Percentiles rank a stretch among this genome's conserved stretches.
phyloP scores from a whole-genome alignment of 2,888 invertebrate genomes.

The Chrysodeixis includens region DNA sequence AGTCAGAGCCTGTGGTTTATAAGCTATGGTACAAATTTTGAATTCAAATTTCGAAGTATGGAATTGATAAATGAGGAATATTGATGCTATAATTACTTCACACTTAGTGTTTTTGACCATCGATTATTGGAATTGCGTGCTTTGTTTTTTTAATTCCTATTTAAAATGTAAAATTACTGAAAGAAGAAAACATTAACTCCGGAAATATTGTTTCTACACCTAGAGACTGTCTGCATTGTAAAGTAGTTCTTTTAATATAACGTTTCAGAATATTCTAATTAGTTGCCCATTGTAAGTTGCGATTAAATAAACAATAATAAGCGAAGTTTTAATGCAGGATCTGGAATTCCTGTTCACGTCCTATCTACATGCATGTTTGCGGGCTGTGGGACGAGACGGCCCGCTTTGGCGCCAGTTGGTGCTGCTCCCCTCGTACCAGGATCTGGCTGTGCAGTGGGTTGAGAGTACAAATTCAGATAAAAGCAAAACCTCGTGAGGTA shows the following conservation, averaged over 20 bases:
- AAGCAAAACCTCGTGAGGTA: slow-evolving; percentile 66
- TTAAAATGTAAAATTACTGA: not conserved
- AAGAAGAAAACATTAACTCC: not conserved
- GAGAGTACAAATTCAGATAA: slow-evolving; percentile 62
- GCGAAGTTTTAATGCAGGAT: slow-evolving; percentile 62
- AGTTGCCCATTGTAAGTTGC: not conserved
- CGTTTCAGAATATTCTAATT: not conserved
- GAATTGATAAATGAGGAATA: no score
- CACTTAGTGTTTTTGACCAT: not conserved
- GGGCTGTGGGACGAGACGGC: slow-evolving; percentile 73
- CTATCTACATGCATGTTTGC: slow-evolving; percentile 73
- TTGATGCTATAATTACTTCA: no score
- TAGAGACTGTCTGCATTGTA: not conserved
- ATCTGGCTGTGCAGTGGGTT: slow-evolving; percentile 75
- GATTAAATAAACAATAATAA: not conserved
- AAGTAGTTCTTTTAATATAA: not conserved
- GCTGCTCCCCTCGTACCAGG: slow-evolving; percentile 72
- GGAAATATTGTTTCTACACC: no score
- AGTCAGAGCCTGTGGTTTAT: slow-evolving; percentile 57
- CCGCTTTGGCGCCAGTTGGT: slow-evolving; percentile 74
- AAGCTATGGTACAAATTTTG: slow-evolving; percentile 60
- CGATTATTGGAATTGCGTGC: not conserved
- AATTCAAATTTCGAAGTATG: not conserved
- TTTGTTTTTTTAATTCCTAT: not conserved
- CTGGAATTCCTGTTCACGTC: slow-evolving; percentile 67